Evolutionary conservation across 2,113 vertebrate genomes (phyloP).

Genomic region (Pandion haliaetus): DNA sequence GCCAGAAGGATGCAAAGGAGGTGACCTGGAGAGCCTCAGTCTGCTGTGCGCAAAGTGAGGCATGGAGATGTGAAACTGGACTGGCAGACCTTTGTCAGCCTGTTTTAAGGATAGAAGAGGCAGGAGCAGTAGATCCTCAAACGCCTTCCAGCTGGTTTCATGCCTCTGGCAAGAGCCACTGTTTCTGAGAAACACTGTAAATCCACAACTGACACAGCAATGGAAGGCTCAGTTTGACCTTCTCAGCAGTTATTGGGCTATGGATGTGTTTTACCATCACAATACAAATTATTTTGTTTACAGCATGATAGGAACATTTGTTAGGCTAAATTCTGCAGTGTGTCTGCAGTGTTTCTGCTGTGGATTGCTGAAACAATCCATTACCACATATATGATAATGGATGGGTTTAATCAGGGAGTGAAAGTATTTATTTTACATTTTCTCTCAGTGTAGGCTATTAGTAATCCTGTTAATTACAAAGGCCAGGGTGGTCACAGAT

Average conservation of each 20-base stretch:
- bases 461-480: not conserved
- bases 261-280: not conserved
- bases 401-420: not conserved
- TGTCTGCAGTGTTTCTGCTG: not conserved
- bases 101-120: not conserved
- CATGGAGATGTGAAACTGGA: not conserved
- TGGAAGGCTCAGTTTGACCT: not conserved
- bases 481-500: not conserved
- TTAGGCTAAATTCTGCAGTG: not conserved
- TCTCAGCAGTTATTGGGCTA: not conserved
- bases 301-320: not conserved
- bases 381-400: not conserved
- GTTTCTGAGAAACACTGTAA: not conserved
- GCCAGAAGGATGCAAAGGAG: not conserved
- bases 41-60: fast-evolving
- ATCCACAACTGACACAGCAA: fast-evolving
- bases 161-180: not conserved
- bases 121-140: not conserved
- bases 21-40: too few species aligned
- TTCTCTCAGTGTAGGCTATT: not conserved
- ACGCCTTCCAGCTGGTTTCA: not conserved
- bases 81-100: not conserved
- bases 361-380: not conserved
- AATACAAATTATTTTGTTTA: not conserved
- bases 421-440: not conserved